phyloP scores from a whole-genome alignment of 1,140 invertebrate species.

The Drosophila triauraria region DNA sequence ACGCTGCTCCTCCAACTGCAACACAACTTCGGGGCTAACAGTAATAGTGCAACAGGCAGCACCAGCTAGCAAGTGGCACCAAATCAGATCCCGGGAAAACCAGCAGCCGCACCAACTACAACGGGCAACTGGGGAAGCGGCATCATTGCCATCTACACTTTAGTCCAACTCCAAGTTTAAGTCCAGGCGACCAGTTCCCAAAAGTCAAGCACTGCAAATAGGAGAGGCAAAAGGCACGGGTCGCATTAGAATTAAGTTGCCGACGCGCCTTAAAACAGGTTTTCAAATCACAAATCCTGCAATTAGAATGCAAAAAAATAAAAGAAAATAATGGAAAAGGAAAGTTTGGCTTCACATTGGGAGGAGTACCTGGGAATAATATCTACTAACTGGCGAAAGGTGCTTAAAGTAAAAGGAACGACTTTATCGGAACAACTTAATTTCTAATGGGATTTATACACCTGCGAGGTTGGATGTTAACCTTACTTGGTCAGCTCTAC shows the following conservation, averaged over 20 bases:
- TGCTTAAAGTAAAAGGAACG: background rate
- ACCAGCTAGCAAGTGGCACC: slow-evolving; percentile 50
- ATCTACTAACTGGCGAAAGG: background rate
- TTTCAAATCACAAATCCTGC: slow-evolving; percentile 23
- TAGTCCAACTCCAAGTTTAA: slow-evolving; percentile 44
- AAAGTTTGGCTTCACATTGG: slow-evolving; percentile 44
- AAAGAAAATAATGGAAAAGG: slow-evolving; percentile 17
- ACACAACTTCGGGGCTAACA: slow-evolving; percentile 33
- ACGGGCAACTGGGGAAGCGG: slow-evolving; percentile 38
- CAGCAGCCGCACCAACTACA: slow-evolving; percentile 49
- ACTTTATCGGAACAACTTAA: background rate
- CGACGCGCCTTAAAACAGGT: slow-evolving; percentile 26
- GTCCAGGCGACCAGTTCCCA: slow-evolving; percentile 52
- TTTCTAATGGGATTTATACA: too few species aligned
- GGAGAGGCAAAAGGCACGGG: slow-evolving; percentile 51
- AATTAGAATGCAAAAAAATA: slow-evolving; percentile 43
- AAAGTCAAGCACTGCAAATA: slow-evolving; percentile 63
- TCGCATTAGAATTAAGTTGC: slow-evolving; percentile 68
- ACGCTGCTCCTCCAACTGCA: slow-evolving; percentile 56
- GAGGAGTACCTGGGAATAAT: slow-evolving; percentile 15
- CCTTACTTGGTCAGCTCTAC: background rate
- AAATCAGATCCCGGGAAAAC: slow-evolving; percentile 44
- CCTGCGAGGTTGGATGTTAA: background rate
- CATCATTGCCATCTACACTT: slow-evolving; percentile 51
- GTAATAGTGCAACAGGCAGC: slow-evolving; percentile 35